Percentiles rank a stretch among this genome's conserved stretches.
phyloP scores from a whole-genome alignment of 2,888 invertebrate genomes.

The Drosophila sordidula region DNA sequence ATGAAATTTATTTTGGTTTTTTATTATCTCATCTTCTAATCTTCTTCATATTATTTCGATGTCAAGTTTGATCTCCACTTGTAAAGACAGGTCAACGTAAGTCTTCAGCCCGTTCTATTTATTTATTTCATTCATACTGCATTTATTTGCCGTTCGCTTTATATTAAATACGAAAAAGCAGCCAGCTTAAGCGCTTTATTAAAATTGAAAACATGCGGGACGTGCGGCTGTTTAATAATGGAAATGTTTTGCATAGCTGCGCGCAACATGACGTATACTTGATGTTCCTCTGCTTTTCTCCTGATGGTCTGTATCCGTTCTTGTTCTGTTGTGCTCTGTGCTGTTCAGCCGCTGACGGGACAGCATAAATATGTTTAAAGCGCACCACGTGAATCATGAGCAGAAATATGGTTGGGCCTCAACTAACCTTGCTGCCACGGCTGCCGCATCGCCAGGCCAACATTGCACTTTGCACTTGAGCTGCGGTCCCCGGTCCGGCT shows the following conservation, averaged over 20 bases:
- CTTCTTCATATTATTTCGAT: neutral
- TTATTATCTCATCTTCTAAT: too few relatives aligned
- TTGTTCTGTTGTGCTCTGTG: neutral
- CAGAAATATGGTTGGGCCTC: slow-evolving; percentile 24
- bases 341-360: neutral
- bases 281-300: slow-evolving; percentile 16
- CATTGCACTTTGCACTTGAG: slow-evolving; percentile 49
- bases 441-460: slow-evolving; percentile 12
- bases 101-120: neutral
- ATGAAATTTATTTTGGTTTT: too few relatives aligned
- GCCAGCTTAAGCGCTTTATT: slow-evolving; percentile 33
- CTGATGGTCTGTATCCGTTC: neutral
- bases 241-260: slow-evolving; percentile 48
- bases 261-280: slow-evolving; percentile 55
- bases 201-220: slow-evolving; percentile 28
- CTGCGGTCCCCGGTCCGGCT: slow-evolving; percentile 14
- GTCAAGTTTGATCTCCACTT: too few relatives aligned
- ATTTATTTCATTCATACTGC: slow-evolving; percentile 3
- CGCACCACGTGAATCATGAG: slow-evolving; percentile 18
- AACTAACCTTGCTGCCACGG: slow-evolving; percentile 42
- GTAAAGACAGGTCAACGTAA: too few relatives aligned
- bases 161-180: slow-evolving; percentile 4
- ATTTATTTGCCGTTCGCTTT: neutral
- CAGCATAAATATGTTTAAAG: slow-evolving; percentile 31
- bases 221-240: slow-evolving; percentile 44